Base-by-base conservation (phyloP, 2,113 vertebrate species). In the Ascaphus truei region DNA sequence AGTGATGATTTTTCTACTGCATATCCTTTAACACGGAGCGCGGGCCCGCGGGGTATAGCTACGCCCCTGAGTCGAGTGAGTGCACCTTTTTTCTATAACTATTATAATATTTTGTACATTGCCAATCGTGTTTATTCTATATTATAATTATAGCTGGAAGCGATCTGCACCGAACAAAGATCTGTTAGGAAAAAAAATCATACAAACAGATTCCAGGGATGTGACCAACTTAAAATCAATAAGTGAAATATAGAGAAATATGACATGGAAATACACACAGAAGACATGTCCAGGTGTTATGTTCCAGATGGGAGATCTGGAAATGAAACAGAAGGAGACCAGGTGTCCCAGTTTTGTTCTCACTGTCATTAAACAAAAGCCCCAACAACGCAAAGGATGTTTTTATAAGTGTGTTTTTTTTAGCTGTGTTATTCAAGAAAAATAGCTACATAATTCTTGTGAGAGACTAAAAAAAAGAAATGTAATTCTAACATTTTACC, bases 171-270 rank as follows among this genome's bases (percentile, higher is more conserved):
- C 62, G 3, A 53, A n/a, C 33, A 53, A 51, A 53, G 23, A 53
- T 50, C 10, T 53, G 20, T n/a, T 39, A 37, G 23, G 39, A 51
- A 62, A 65, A 41, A n/a, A n/a, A n/a, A n/a, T n/a, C 33, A 53
- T 31, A 65, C 48, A 53, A 53, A 65, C 48, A 53, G 53, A 65
- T 65, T 41, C 62, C 62, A 65, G 34, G 18, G 48, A 39, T 53
- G 47, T 29, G 62, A 65, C 62, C 63, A 55, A 66, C 23, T 15
- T 41, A 30, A 66, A 66, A 55, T 66, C 63, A 66, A 55, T 66
- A 55, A n/a, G 48, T 39, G 11, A 37, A 65, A 36, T 53, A 43
- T 55, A n/a, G 48, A 27, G 11, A 37, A 65, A 36, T 53, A 43
- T 55, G 36, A 51, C 63, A 30, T 43, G 50, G 48, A 36, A 66